phyloP scores from a whole-genome alignment of 2,888 invertebrate species.

The Drosophila mulleri region DNA sequence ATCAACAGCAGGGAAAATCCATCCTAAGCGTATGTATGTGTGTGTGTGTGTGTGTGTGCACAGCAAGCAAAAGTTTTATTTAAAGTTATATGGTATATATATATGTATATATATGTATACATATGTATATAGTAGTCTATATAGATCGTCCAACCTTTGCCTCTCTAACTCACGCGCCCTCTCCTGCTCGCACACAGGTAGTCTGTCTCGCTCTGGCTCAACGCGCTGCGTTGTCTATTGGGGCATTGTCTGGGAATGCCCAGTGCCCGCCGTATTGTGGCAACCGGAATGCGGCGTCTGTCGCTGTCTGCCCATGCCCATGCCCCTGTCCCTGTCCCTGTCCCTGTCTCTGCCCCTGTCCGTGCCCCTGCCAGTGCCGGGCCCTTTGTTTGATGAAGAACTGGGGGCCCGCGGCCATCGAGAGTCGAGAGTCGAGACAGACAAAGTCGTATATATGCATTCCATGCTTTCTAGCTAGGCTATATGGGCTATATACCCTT shows the following conservation, averaged over 20 bases:
- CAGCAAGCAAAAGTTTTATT: conserved; percentile 62
- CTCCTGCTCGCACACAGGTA: not conserved
- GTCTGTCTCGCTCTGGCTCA: conserved; percentile 1
- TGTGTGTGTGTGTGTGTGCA: conserved; percentile 23
- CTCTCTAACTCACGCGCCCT: not conserved
- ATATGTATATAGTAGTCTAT: conserved; percentile 10
- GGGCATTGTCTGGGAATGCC: conserved; percentile 76
- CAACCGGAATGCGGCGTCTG: conserved; percentile 60
- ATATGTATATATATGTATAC: conserved; percentile 3
- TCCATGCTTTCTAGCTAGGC: conserved; percentile 58
- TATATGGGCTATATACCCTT: conserved; percentile 31
- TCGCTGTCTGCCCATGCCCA: conserved; percentile 16
- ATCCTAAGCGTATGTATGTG: conserved; percentile 40
- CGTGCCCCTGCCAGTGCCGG: conserved; percentile 15
- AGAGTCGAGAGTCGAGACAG: conserved; percentile 13
- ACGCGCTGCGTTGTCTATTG: conserved; percentile 19
- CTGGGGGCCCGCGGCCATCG: conserved; percentile 15
- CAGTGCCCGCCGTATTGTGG: conserved; percentile 54
- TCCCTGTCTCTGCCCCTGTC: no score
- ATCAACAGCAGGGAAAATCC: conserved; percentile 47
- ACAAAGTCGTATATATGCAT: conserved; percentile 50
- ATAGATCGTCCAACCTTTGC: conserved; percentile 25
- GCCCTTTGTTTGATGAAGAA: conserved; percentile 29
- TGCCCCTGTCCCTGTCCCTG: no score
- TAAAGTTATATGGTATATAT: conserved; percentile 56